Evolutionary conservation across 2,888 invertebrate species (phyloP).

Genomic region (Drosophila nr. medialis): DNA sequence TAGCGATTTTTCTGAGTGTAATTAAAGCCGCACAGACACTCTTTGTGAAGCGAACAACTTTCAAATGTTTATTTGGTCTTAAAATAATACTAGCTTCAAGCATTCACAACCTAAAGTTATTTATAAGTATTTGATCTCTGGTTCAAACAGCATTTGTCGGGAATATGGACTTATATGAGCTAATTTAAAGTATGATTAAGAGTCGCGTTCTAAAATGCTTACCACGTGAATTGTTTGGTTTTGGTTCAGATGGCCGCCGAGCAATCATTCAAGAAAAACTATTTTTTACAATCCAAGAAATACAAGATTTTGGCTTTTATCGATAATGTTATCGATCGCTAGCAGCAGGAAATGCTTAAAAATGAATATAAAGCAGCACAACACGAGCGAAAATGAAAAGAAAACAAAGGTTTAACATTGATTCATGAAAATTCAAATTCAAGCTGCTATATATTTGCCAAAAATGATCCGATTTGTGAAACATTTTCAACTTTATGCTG

Average conservation of each 20-base stretch:
- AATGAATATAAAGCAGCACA: background rate
- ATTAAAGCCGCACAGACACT: background rate
- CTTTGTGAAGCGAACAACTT: background rate
- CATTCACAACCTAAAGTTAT: too few species aligned
- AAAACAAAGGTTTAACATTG: too few species aligned
- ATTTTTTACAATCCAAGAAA: background rate
- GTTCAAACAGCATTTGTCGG: too few species aligned
- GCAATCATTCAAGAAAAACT: background rate
- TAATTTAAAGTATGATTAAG: background rate
- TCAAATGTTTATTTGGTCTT: background rate
- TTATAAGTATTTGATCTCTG: background rate
- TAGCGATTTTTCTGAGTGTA: background rate
- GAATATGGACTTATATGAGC: background rate
- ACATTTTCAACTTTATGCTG: too few species aligned
- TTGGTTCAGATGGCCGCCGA: background rate
- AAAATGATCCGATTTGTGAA: too few species aligned
- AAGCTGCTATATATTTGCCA: too few species aligned
- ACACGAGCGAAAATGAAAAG: background rate
- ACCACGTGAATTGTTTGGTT: background rate
- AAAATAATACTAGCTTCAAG: too few species aligned
- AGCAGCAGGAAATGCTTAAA: background rate
- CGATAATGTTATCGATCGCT: background rate
- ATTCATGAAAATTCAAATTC: too few species aligned
- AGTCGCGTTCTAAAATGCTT: background rate
- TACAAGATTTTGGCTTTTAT: background rate